These are phyloP conservation scores for Plebejus anna DNA, from an alignment of 2,888 invertebrate genomes.

Conservation along the genomic window DNA sequence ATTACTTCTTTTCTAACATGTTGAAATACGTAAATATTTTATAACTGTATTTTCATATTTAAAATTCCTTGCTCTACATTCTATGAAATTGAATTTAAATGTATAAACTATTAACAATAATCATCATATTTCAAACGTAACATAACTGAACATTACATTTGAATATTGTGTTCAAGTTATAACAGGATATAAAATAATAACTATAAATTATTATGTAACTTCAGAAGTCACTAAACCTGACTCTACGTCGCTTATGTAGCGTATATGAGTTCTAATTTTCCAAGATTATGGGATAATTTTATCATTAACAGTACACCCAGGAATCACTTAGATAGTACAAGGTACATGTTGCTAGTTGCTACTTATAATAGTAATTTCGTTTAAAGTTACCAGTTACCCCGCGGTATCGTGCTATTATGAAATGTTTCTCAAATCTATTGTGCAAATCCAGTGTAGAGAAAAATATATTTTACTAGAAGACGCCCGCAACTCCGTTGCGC, in stretches of 20 bases:
- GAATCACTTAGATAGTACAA: not conserved
- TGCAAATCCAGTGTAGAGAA: too few relatives aligned
- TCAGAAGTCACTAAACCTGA: constrained; percentile 15
- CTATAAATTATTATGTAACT: constrained; percentile 1
- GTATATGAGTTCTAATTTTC: constrained; percentile 19
- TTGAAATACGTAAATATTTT: not conserved
- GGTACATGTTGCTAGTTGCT: not conserved
- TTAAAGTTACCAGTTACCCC: not conserved
- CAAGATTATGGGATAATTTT: constrained; percentile 14
- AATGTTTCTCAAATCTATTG: not conserved
- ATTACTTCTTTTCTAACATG: not conserved
- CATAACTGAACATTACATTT: constrained; percentile 2
- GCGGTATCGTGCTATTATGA: not conserved
- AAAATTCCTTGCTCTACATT: not conserved
- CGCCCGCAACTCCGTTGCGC: too few relatives aligned
- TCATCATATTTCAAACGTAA: not conserved
- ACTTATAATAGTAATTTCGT: not conserved
- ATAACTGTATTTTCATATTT: not conserved
- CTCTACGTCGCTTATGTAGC: not conserved
- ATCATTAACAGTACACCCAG: constrained; percentile 9
- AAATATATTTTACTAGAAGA: too few relatives aligned
- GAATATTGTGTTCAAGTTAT: not conserved
- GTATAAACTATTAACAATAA: not conserved
- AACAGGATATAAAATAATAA: constrained; percentile 16
- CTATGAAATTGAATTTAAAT: not conserved